Base-by-base conservation (phyloP, 2,113 vertebrate genomes). In the Alligator sinensis region DNA sequence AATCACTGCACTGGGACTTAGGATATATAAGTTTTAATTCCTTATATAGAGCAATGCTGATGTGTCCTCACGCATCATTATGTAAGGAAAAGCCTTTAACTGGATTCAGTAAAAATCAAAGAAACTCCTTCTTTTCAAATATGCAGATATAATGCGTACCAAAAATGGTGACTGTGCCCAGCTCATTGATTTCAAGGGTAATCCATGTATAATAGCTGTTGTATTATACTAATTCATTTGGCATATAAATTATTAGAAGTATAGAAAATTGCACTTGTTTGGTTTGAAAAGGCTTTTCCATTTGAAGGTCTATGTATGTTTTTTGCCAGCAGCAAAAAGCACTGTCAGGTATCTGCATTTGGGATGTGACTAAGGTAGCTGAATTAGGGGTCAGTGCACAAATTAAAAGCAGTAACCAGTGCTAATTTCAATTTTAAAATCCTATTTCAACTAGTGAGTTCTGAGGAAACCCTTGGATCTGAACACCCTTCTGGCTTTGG, bases 21-120 rank as follows among this genome's bases (percentile, higher is more conserved):
- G 81, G 70, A 95, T 81, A 82, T 86, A 84, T 27, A 38, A 25
- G 19, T 89, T 78, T 92, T 91, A 79, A 86, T 91, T 87, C 89
- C 38, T 62, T 78, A 28, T 79, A 58, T 72, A 87, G 89, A 90
- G 61, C 54, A 27, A 57, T 79, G n/a, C 64, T 34, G 77, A 38
- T 30, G 11, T 60, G 87, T 55, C 84, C 80, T 72, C 90, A 87
- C 58, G 64, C 27, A 3, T 80, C 83, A 92, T 86, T 86, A 63
- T 30, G n/a, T 68, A 87, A 92, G 79, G 75, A 9, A 82, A 83
- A 87, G 57, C 24, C 4, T 80, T 54, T 77, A 63, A 80, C 17
- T 92, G 64, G 17, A 84, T 80, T n/a, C 60, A 70, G 82, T 22
- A 94, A 87, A 92, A 86, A 75, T 70, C 25, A 74, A 62, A 57